Conservation (phyloP, 2,113 vertebrate genomes). For the Oxyruncus cristatus region DNA sequence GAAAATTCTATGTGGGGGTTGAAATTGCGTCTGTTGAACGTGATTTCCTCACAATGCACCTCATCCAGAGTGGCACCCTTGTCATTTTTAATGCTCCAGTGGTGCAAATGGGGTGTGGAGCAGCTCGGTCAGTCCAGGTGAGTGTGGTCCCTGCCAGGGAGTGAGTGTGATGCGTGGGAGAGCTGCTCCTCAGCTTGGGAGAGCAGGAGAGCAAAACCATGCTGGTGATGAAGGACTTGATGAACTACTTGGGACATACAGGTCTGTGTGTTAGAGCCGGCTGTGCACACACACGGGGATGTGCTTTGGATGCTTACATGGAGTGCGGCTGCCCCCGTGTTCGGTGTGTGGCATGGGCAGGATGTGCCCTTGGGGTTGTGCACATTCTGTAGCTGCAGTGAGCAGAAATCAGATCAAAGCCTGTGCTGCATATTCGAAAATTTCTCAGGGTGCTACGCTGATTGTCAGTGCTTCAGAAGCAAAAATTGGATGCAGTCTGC, state of each 20-base stretch:
- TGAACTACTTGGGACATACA: fast-evolving
- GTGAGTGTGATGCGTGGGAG: fast-evolving
- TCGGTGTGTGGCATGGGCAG: background rate
- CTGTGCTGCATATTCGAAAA: fast-evolving
- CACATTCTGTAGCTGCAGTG: background rate
- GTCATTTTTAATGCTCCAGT: background rate
- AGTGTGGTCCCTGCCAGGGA: fast-evolving
- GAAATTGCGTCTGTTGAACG: background rate
- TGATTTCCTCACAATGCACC: background rate
- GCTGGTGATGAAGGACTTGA: background rate
- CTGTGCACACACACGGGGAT: fast-evolving
- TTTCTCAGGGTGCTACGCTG: background rate
- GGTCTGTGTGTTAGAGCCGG: fast-evolving
- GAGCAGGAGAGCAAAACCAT: fast-evolving
- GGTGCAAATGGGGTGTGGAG: background rate
- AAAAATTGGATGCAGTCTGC: background rate
- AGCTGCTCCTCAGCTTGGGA: background rate
- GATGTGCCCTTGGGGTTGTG: background rate
- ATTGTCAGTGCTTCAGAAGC: background rate
- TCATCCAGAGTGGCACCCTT: background rate
- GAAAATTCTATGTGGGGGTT: background rate
- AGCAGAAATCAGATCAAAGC: background rate
- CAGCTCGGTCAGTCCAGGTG: background rate
- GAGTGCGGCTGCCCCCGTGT: fast-evolving
- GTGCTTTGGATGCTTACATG: fast-evolving